Evolutionary conservation across 1,140 invertebrate genomes (phyloP), one percentile per base, ranked within the genome.

Genomic region (Eupristina koningsbergeri): DNA sequence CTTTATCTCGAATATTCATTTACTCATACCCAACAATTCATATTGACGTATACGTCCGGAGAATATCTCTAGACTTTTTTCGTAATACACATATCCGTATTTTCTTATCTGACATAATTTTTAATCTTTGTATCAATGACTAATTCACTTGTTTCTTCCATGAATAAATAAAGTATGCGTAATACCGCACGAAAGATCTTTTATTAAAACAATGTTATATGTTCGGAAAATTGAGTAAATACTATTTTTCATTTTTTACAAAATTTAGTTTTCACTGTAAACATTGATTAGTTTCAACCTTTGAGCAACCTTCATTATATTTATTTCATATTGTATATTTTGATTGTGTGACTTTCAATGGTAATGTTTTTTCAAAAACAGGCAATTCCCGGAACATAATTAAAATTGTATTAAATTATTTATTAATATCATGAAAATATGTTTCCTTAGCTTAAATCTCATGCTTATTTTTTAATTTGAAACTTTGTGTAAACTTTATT

Each of bases 61-160:
- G 13, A 26, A n/a, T n/a, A 41, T 71, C 67, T 11, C 22, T 41
- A 0, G 1, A 41, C 3, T 71, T 41, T 41, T 41, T 41, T 45
- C 36, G 31, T n/a, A 71, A 41, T 41, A 39, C 39, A 71, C n/a
- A 67, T 41, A 71, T 41, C 67, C 67, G 36, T 39, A 47, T 29
- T 19, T 31, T 67, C 77, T 79, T 79, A 79, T 79, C 77, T 34
- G 39, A n/a, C n/a, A 17, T 67, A 31, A 64, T 9, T 50, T 79
- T 79, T 79, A 76, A 67, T 47, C 77, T 67, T 34, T 26, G 77
- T 67, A 79, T 79, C 77, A 67, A 67, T 79, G 77, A 79, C 29
- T 79, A 61, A 79, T 26, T 34, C 61, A 34, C 29, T 79, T 41
- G 36, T 45, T 34, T 31, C 74, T 3, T 36, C 47, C 53, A 76